Evolutionary conservation across 2,113 vertebrate genomes (phyloP).

Genomic region (Megaleporinus macrocephalus): DNA sequence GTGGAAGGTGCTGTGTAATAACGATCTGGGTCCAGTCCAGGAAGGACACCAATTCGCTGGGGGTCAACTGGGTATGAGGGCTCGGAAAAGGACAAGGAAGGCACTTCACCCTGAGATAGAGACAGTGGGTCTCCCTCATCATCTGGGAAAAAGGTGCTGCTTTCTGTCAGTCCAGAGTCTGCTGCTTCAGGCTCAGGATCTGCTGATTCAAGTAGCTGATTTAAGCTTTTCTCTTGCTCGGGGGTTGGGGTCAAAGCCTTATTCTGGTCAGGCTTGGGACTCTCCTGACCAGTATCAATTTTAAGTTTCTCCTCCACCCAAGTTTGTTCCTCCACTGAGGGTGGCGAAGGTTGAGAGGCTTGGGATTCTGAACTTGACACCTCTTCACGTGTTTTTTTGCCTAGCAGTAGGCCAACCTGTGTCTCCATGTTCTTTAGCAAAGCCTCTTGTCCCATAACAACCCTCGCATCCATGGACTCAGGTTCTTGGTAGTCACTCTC

Average conservation of each 20-base stretch:
- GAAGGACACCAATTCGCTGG: conserved; percentile 71
- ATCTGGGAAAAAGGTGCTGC: conserved; percentile 46
- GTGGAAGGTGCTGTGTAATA: conserved; percentile 94
- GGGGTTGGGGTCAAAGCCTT: conserved; percentile 15
- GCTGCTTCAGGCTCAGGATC: conserved; percentile 57
- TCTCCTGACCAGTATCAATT: conserved; percentile 64
- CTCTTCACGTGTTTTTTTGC: conserved; percentile 51
- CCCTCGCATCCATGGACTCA: conserved; percentile 81
- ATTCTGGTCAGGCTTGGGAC: conserved; percentile 39
- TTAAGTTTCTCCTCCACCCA: conserved; percentile 59
- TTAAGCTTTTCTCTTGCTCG: conserved; percentile 59
- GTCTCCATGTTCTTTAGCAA: conserved; percentile 72
- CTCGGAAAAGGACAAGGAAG: conserved; percentile 83
- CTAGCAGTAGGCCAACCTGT: conserved; percentile 55
- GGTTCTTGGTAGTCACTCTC: conserved; percentile 79
- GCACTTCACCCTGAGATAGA: conserved; percentile 86
- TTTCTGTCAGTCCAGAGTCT: conserved; percentile 61
- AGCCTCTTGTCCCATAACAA: conserved; percentile 92
- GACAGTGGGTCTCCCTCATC: conserved; percentile 61
- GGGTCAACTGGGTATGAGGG: conserved; percentile 77
- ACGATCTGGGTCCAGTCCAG: conserved; percentile 81
- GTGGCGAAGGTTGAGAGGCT: conserved; percentile 42
- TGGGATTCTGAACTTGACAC: conserved; percentile 26
- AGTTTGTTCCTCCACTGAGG: conserved; percentile 43
- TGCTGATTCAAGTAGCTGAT: conserved; percentile 51